Base-by-base conservation (phyloP, 1,140 invertebrate genomes). In the Orussus abietinus region DNA sequence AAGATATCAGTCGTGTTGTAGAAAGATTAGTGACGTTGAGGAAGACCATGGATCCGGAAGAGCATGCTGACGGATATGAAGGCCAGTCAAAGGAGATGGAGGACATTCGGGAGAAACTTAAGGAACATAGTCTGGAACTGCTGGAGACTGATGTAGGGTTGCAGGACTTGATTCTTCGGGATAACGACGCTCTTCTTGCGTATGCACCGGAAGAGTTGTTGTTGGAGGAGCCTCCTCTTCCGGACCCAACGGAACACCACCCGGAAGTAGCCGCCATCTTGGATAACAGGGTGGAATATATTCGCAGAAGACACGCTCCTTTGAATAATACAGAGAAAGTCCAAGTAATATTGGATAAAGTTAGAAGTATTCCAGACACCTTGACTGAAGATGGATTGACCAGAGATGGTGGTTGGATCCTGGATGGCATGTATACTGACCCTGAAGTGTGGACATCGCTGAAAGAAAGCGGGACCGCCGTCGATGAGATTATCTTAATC, bases 401-500 rank as follows among this genome's bases (percentile, higher is more conserved):
- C 21, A 47, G 50, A 38, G 73, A 71, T 49, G 70, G 72, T 10
- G 75, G 75, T 38, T 81, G 74, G 71, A 71, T 82, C 43, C 59
- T 82, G 17, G 78, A 81, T 57, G 77, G 71, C 3, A 74, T 81
- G 63, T 60, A 69, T 15, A 53, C 64, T 10, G 63, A 76, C 45
- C 21, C 60, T n/a, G 69, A 77, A 44, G 59, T 67, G 47, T 73
- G 78, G 64, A 52, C 56, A 38, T 59, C 56, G 38, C 49, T 81
- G 4, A 52, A 42, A 3, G 62, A 71, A 13, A 49, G 57, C 12
- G 62, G 70, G n/a, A 59, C 73, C 36, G 41, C 66, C 6, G 74
- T 79, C 11, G 76, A 80, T 51, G 69, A 75, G 2, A 62, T 81
- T 44, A 44, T 72, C 22, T 40, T 81, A 33, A 65, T 64, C 10